Evolutionary conservation across 2,113 vertebrate species (phyloP).

Genomic region (Heterochromis multidens): DNA sequence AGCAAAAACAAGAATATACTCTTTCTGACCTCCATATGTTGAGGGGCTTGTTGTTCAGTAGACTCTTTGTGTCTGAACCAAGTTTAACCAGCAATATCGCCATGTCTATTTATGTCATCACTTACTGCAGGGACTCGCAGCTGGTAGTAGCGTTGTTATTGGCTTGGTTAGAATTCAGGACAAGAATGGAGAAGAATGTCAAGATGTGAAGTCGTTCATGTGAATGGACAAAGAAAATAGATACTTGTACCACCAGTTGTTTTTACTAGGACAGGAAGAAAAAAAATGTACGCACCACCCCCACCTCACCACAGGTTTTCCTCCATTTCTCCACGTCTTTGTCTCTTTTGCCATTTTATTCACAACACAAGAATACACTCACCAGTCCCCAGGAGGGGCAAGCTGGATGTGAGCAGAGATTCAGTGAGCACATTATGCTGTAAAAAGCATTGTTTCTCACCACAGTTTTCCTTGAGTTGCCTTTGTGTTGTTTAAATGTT

Average conservation of each 20-base stretch:
- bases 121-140: neutral
- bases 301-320: constrained; percentile 26
- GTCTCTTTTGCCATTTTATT: constrained; percentile 71
- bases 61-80: neutral
- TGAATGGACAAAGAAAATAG: constrained; percentile 54
- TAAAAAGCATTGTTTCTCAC: constrained; percentile 73
- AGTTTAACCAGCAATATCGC: neutral
- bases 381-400: constrained; percentile 69
- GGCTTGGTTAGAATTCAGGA: constrained; percentile 24
- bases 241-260: constrained; percentile 39
- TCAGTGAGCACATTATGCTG: constrained; percentile 62
- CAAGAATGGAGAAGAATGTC: constrained; percentile 22
- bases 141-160: neutral
- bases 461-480: constrained; percentile 67
- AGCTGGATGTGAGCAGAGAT: constrained; percentile 68
- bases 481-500: constrained; percentile 79
- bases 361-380: constrained; percentile 77
- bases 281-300: neutral
- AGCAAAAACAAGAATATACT: neutral
- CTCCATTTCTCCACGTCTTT: constrained; percentile 54
- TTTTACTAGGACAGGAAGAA: constrained; percentile 25
- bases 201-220: constrained; percentile 42
- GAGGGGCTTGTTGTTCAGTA: neutral
- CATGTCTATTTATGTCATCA: neutral
- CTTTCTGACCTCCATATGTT: neutral